Conservation (phyloP, 2,888 invertebrate species). For the Latrodectus elegans region DNA sequence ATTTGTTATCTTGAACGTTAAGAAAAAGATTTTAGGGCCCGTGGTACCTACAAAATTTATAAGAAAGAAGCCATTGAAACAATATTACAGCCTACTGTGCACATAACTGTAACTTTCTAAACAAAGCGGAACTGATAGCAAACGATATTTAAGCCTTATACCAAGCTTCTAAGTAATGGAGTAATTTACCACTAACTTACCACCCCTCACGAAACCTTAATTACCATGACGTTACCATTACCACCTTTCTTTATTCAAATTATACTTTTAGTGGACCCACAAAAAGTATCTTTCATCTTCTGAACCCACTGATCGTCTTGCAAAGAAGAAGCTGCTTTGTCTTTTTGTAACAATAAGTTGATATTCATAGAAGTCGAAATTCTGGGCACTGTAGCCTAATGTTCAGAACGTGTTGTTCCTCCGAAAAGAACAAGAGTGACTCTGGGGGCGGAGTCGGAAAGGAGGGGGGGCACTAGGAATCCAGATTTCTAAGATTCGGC, state of each 20-base stretch:
- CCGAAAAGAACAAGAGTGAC: neutral
- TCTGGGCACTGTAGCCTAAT: neutral
- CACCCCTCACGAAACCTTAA: neutral
- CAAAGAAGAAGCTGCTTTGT: neutral
- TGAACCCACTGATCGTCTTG: neutral
- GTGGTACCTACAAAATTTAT: too few species aligned
- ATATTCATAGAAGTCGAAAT: neutral
- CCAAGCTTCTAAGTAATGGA: neutral
- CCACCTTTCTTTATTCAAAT: neutral
- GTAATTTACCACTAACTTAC: neutral
- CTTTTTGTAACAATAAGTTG: neutral
- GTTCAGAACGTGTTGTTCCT: constrained; percentile 2
- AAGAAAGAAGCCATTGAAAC: too few species aligned
- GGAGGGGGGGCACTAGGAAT: neutral
- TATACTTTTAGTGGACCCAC: neutral
- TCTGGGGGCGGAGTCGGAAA: neutral
- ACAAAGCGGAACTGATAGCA: neutral
- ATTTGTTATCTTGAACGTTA: too few species aligned
- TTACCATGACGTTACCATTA: neutral
- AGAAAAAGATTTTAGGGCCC: too few species aligned
- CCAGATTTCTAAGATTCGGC: neutral
- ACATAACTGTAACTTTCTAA: neutral
- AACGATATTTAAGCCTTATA: neutral
- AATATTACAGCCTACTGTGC: too few species aligned
- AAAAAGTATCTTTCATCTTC: neutral